Evolutionary conservation across 2,888 invertebrate genomes (phyloP), one percentile per base, ranked within the genome.

Genomic region (Epiblema foenella): DNA sequence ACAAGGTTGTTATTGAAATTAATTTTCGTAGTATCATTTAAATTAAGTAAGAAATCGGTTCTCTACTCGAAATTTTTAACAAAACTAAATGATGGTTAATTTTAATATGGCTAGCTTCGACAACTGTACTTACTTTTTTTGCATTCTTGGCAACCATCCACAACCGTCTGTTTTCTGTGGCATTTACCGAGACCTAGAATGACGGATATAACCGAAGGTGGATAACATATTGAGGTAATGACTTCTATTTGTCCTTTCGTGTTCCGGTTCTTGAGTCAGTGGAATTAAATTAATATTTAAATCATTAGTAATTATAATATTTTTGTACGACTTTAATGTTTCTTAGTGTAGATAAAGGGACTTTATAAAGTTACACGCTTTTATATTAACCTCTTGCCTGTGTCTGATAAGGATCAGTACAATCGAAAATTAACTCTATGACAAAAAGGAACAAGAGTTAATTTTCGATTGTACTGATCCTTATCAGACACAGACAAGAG

Each of bases 1-100:
- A 52, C 11, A 42, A 58, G 42, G 24, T 52, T 54, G 51, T 54
- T 49, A 33, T 56, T 20, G 20, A 66, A 57, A 63, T 20, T 42
- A 52, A 60, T 52, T 52, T 24, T 62, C 17, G 46, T 2, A 15
- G 29, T 20, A 42, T 39, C 20, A 15, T 60, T 46, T n/a, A 15
- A 42, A 15, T 42, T 15, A 42, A 42, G 42, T 15, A 5, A 42
- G 15, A 4, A 42, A 15, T 42, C 15, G 15, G 42, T 12, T 15
- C 11, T 42, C 4, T 15, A 4, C 12, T 12, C 4, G 15, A 42
- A 12, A 42, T 39, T 11, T 39, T 39, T 11, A 39, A 10, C 42
- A 42, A 4, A 42, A n/a, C n/a, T 11, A 42, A 33, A 33, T 33
- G 1, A 33, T 33, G 33, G 2, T 24, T 24, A 24, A 24, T 3